Evolutionary conservation across 1,140 invertebrate genomes (phyloP).

Genomic region (Bradynema listronoti): DNA sequence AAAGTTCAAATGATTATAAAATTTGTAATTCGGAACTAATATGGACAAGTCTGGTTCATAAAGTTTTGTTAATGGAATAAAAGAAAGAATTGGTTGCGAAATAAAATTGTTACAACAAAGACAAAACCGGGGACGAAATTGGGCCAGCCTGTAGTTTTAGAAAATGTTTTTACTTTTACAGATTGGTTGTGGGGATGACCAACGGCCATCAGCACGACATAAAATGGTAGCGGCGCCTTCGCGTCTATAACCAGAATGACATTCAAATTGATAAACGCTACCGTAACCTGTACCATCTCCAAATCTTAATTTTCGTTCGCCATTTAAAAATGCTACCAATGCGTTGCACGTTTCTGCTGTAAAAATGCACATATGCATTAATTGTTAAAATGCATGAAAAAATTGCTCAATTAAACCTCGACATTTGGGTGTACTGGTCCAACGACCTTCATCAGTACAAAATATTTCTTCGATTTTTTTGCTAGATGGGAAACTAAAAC

Average conservation of each 20-base stretch:
- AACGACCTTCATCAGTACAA: conserved; percentile 52
- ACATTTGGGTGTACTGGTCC: conserved; percentile 44
- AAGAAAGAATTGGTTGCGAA: too few species aligned
- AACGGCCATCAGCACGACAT: conserved; percentile 91
- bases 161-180: conserved; percentile 69
- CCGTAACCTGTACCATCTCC: conserved; percentile 87
- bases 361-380: conserved; percentile 5
- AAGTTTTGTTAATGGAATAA: too few species aligned
- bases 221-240: conserved; percentile 79
- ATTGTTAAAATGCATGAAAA: conserved; percentile 12
- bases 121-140: too few species aligned
- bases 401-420: background rate
- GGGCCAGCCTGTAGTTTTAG: too few species aligned
- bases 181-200: conserved; percentile 81
- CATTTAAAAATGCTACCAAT: conserved; percentile 76
- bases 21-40: too few species aligned
- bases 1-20: too few species aligned
- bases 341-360: conserved; percentile 70
- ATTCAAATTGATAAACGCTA: conserved; percentile 86
- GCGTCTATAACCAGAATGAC: conserved; percentile 81
- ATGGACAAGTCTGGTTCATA: too few species aligned
- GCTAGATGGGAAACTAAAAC: conserved; percentile 82
- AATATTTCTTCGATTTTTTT: conserved; percentile 70
- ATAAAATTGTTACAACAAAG: too few species aligned
- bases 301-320: conserved; percentile 79